Conservation (phyloP, 2,888 invertebrate species). For the Tetragnatha montana region DNA sequence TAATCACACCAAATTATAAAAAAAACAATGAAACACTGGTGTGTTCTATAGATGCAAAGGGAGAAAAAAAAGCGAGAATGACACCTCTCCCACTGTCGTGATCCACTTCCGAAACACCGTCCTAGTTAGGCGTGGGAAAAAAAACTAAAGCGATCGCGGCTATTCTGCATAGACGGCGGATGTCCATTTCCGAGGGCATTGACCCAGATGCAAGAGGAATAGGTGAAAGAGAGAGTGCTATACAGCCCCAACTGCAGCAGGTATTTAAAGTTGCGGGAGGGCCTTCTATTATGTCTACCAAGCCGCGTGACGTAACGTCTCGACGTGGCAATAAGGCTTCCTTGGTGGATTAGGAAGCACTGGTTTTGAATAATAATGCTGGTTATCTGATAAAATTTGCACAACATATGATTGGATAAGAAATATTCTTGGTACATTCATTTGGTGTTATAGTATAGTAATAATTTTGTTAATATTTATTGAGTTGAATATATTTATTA, state of each 20-base stretch:
- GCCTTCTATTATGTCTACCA: neutral
- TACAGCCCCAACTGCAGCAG: conserved; percentile 9
- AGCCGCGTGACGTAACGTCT: neutral
- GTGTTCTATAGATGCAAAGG: neutral
- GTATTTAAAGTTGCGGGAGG: conserved; percentile 35
- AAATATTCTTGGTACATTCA: no score
- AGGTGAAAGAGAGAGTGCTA: conserved; percentile 64
- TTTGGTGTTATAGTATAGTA: no score
- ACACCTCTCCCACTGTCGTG: neutral
- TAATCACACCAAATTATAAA: no score
- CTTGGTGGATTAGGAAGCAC: no score
- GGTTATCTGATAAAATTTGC: no score
- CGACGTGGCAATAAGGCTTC: no score
- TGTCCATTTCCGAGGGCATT: conserved; percentile 62
- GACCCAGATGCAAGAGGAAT: conserved; percentile 52
- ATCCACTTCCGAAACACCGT: conserved; percentile 8
- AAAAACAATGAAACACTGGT: neutral
- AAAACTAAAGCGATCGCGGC: conserved; percentile 38
- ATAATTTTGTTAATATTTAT: no score
- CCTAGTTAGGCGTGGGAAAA: conserved; percentile 37
- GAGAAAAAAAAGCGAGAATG: neutral
- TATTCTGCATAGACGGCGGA: conserved; percentile 57
- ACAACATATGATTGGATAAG: no score
- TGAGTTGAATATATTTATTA: no score
- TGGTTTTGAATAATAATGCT: no score